Conservation (phyloP, 2,888 invertebrate genomes). For the Podabrus alpinus region DNA sequence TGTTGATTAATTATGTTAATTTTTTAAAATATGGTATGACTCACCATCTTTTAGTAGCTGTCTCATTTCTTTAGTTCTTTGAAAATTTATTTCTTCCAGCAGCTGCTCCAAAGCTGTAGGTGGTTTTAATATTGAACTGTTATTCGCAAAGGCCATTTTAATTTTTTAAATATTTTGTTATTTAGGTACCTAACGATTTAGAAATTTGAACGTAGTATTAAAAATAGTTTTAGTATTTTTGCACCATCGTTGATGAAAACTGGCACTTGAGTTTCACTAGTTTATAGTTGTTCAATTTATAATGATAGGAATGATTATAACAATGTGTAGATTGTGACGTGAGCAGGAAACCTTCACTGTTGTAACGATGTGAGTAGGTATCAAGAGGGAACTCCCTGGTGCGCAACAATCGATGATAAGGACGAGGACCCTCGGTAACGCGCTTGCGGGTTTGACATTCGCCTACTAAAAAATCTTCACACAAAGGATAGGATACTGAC, state of each 20-base stretch:
- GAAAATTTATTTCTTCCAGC: slow-evolving; percentile 89
- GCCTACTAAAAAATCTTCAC: background rate
- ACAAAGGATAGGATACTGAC: background rate
- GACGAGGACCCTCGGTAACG: slow-evolving; percentile 7
- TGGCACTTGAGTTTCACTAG: background rate
- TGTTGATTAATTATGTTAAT: background rate
- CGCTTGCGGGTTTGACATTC: slow-evolving; percentile 19
- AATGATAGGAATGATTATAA: background rate
- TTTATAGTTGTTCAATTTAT: background rate
- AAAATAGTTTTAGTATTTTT: background rate
- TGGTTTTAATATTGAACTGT: slow-evolving; percentile 53
- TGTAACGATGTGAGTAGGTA: background rate
- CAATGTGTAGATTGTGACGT: background rate
- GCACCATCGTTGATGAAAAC: slow-evolving; percentile 13
- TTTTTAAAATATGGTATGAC: slow-evolving; percentile 26
- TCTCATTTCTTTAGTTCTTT: slow-evolving; percentile 88
- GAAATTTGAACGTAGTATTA: background rate
- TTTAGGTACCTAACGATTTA: background rate
- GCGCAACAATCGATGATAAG: slow-evolving; percentile 25
- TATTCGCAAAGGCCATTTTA: slow-evolving; percentile 52
- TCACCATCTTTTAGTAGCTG: slow-evolving; percentile 86
- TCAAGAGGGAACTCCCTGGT: slow-evolving; percentile 19
- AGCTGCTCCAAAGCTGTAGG: slow-evolving; percentile 83
- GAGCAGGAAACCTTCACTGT: background rate
- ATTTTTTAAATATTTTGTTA: background rate